These are phyloP conservation scores for Athene cunicularia DNA, from an alignment of 2,113 vertebrate genomes.

Conservation along the genomic window DNA sequence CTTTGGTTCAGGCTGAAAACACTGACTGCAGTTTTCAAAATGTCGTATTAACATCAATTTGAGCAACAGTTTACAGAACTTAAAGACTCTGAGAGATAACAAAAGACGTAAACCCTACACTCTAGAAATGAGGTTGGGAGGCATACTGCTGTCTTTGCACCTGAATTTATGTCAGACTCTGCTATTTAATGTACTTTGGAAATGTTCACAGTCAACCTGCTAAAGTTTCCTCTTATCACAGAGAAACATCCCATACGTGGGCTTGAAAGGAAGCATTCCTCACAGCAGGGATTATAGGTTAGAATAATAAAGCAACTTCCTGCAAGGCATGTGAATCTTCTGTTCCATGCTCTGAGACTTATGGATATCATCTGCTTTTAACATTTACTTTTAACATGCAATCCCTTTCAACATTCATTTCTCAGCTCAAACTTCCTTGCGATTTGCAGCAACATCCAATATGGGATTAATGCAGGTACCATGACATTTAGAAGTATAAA, in stretches of 20 bases:
- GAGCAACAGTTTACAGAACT: not conserved
- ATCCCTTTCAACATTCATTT: not conserved
- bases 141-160: not conserved
- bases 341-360: not conserved
- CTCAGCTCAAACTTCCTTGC: not conserved
- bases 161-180: not conserved
- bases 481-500: not conserved
- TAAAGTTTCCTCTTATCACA: conserved; percentile 44
- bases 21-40: not conserved
- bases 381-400: not conserved
- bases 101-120: not conserved
- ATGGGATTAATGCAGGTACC: not conserved
- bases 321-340: conserved; percentile 38
- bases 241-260: conserved; percentile 22
- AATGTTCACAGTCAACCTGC: not conserved
- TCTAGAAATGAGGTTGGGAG: not conserved
- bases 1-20: not conserved
- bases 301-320: conserved; percentile 52
- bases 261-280: conserved; percentile 4
- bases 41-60: not conserved
- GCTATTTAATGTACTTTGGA: not conserved
- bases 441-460: not conserved
- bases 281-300: conserved; percentile 31
- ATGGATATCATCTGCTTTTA: conserved; percentile 36
- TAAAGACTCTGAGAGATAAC: not conserved